Conservation (phyloP, 2,888 invertebrate genomes). For the Coleophora flavipennella region DNA sequence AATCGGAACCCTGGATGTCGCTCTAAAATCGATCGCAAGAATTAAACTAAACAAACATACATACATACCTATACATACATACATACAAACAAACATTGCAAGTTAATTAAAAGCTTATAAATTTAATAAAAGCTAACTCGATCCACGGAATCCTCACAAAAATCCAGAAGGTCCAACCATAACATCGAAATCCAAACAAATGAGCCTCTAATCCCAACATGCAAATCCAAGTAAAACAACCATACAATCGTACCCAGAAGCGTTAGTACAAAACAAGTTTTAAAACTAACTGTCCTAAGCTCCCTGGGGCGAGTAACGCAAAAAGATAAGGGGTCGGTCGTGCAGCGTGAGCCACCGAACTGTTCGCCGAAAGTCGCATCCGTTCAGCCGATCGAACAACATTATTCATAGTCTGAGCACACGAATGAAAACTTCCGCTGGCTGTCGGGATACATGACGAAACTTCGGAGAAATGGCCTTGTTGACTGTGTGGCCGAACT, state of each 20-base stretch:
- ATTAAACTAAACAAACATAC: too few relatives aligned
- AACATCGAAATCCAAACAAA: too few relatives aligned
- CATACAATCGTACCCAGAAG: neutral
- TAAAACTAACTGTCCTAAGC: constrained; percentile 34
- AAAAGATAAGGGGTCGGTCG: constrained; percentile 30
- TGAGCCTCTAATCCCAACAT: too few relatives aligned
- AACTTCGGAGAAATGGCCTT: constrained; percentile 33
- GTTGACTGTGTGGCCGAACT: constrained; percentile 14
- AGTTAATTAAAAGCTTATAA: too few relatives aligned
- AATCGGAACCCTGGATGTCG: too few relatives aligned
- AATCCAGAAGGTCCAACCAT: too few relatives aligned
- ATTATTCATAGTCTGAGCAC: constrained; percentile 40
- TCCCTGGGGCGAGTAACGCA: constrained; percentile 22
- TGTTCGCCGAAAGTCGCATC: constrained; percentile 32
- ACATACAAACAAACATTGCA: too few relatives aligned
- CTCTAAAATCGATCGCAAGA: too few relatives aligned
- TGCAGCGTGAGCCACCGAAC: constrained; percentile 18
- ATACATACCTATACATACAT: too few relatives aligned
- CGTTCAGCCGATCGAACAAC: constrained; percentile 29
- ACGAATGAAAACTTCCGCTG: constrained; percentile 38
- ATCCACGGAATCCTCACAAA: too few relatives aligned
- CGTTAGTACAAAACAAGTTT: constrained; percentile 28
- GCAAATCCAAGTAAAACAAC: neutral
- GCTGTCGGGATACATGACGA: constrained; percentile 17
- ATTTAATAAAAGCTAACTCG: too few relatives aligned